Evolutionary conservation across 1,140 invertebrate genomes (phyloP).

Genomic region (Listronotus bonariensis): DNA sequence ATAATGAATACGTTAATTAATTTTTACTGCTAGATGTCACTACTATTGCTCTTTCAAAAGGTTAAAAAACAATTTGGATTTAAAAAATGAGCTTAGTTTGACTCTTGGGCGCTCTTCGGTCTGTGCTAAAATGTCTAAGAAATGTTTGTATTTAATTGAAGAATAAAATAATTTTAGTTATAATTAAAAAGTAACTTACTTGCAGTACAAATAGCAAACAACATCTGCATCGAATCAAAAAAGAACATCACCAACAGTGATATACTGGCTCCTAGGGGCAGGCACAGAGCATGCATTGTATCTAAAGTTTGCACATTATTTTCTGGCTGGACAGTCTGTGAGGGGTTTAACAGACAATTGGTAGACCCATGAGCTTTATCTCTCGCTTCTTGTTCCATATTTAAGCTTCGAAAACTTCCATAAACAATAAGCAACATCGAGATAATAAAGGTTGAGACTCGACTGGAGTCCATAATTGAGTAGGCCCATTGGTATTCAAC

Average conservation of each 20-base stretch:
- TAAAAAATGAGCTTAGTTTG: too few species aligned
- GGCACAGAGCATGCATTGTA: slow-evolving; percentile 94
- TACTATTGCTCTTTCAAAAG: too few species aligned
- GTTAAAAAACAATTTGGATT: too few species aligned
- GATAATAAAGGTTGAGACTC: slow-evolving; percentile 95
- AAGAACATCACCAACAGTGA: slow-evolving; percentile 98
- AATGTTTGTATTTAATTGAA: too few species aligned
- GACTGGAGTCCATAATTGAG: slow-evolving; percentile 94
- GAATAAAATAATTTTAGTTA: too few species aligned
- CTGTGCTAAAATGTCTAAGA: too few species aligned
- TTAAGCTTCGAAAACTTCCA: slow-evolving; percentile 89
- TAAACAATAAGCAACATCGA: slow-evolving; percentile 97
- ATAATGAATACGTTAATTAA: too few species aligned
- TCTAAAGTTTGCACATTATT: slow-evolving; percentile 84
- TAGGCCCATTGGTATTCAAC: slow-evolving; percentile 81
- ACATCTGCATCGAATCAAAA: slow-evolving; percentile 96
- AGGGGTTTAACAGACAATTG: slow-evolving; percentile 59
- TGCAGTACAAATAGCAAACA: slow-evolving; percentile 96
- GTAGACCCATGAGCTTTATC: slow-evolving; percentile 68
- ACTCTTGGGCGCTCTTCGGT: too few species aligned
- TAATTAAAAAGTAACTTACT: slow-evolving; percentile 64
- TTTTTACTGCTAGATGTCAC: too few species aligned
- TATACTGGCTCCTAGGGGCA: slow-evolving; percentile 93
- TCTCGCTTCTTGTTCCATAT: slow-evolving; percentile 91
- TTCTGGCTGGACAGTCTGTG: slow-evolving; percentile 62